A percentile compares a stretch with the other conserved stretches of the same genome.
Evolutionary conservation across 2,888 invertebrate genomes (phyloP).

Genomic region (Caenorhabditis afra): DNA sequence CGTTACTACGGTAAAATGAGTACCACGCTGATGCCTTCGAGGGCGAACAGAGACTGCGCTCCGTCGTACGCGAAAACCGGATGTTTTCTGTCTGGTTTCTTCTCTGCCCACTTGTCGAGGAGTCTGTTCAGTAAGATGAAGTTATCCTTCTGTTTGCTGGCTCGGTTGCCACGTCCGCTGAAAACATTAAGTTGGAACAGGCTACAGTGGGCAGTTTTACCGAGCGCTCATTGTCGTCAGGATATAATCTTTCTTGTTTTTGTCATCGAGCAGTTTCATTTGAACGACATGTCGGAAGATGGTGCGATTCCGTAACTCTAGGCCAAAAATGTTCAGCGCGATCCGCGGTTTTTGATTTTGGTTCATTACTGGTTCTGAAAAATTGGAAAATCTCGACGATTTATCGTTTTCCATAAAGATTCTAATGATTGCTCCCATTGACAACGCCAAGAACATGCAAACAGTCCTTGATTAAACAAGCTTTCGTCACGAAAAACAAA

Average conservation of each 20-base stretch:
- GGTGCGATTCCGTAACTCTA: constrained; percentile 20
- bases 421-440: too few relatives aligned
- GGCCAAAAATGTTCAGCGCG: constrained; percentile 52
- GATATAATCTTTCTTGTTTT: constrained; percentile 49
- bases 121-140: constrained; percentile 34
- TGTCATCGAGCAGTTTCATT: constrained; percentile 42
- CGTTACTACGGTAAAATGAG: too few relatives aligned
- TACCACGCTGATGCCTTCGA: constrained; percentile 49
- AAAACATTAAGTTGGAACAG: neutral
- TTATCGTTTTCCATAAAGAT: too few relatives aligned
- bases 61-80: constrained; percentile 52
- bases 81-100: neutral
- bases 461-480: too few relatives aligned
- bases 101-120: constrained; percentile 14
- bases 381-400: neutral
- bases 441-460: too few relatives aligned
- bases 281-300: constrained; percentile 60
- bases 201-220: neutral
- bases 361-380: constrained; percentile 23
- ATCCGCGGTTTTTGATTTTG: constrained; percentile 22
- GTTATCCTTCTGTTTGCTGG: constrained; percentile 49
- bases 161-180: constrained; percentile 57
- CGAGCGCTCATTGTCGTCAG: constrained; percentile 50
- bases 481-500: neutral
- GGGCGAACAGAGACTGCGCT: constrained; percentile 47